phyloP scores from a whole-genome alignment of 2,797 vertebrate species.

The Sebastes paucispinis region DNA sequence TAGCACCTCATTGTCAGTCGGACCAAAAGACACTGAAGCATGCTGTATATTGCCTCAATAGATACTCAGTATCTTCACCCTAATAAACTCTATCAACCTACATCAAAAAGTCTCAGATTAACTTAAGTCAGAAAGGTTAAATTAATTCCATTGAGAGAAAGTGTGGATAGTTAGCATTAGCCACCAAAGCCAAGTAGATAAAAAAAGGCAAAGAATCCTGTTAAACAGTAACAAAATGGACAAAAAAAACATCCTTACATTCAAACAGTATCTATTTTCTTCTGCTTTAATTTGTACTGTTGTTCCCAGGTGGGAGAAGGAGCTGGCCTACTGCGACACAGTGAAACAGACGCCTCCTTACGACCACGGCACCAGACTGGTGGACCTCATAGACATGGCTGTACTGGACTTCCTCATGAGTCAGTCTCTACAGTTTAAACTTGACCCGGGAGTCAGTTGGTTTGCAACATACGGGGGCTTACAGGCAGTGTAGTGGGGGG shows the following conservation, averaged over 20 bases:
- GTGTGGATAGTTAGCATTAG: not conserved
- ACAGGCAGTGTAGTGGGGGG: not conserved
- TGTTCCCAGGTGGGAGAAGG: constrained; percentile 81
- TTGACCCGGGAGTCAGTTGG: not conserved
- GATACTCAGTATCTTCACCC: not conserved
- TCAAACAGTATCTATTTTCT: not conserved
- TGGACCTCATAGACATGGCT: constrained; percentile 84
- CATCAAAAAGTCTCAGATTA: not conserved
- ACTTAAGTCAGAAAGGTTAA: not conserved
- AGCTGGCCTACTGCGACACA: constrained; percentile 78
- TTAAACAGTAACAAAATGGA: not conserved
- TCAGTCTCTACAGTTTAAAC: constrained; percentile 52
- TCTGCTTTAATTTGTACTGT: not conserved
- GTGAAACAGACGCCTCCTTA: constrained; percentile 85
- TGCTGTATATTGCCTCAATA: not conserved
- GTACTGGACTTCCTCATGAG: constrained; percentile 89
- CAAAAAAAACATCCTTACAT: no score
- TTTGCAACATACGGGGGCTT: not conserved
- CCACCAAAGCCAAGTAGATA: not conserved
- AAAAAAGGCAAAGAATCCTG: not conserved
- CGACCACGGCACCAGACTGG: constrained; percentile 78
- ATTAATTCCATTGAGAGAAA: not conserved
- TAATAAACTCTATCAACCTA: not conserved
- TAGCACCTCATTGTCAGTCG: no score
- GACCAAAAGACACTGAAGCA: no score